A percentile compares a stretch with the other conserved stretches of the same genome.
Conservation (phyloP, 2,888 invertebrate genomes). For the Poecilobothrus nobilitatus region DNA sequence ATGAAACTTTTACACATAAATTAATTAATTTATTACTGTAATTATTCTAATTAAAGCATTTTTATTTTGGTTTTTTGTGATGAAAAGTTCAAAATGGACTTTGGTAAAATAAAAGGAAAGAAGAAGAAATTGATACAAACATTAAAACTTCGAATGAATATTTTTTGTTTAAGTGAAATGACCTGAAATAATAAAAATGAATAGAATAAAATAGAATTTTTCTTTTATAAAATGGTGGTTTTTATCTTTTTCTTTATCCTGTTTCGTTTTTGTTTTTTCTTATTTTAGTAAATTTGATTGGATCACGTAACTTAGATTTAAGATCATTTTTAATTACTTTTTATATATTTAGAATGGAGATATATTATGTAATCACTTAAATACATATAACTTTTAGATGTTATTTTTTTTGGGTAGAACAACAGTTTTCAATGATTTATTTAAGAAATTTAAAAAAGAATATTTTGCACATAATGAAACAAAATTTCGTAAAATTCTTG, state of each 20-base stretch:
- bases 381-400: no score
- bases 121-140: background rate
- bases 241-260: no score
- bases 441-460: no score
- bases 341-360: background rate
- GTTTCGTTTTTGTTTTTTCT: background rate
- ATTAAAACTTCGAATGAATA: no score
- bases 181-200: background rate
- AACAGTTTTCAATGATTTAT: no score
- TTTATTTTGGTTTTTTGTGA: background rate
- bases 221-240: no score
- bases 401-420: no score
- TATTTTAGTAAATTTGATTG: background rate
- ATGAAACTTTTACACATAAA: background rate
- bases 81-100: background rate
- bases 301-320: background rate
- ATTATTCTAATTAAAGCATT: background rate
- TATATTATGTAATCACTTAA: no score
- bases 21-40: conserved; percentile 2
- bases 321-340: background rate
- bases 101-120: background rate
- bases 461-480: no score
- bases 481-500: no score
- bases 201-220: background rate
- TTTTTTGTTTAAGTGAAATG: no score